A percentile compares a stretch with the other conserved stretches of the same genome.
Evolutionary conservation across 2,797 vertebrate genomes (phyloP).

Genomic region (Triplophysa bombifrons): DNA sequence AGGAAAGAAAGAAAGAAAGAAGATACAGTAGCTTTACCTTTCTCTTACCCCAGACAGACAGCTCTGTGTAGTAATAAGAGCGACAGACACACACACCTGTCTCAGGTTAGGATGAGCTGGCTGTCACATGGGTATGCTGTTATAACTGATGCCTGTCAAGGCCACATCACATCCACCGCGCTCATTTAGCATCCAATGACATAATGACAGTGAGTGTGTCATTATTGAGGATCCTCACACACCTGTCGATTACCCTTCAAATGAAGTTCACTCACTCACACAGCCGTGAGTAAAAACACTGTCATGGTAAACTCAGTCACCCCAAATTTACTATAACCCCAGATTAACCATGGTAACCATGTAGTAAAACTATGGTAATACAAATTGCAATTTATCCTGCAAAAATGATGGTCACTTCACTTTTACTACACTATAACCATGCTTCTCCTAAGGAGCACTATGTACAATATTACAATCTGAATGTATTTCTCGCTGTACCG

Average conservation of each 20-base stretch:
- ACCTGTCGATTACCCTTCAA: not conserved
- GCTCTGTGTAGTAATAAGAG: not conserved
- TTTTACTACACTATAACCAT: not conserved
- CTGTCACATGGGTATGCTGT: constrained; percentile 29
- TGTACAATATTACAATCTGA: not conserved
- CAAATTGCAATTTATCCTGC: too few relatives aligned
- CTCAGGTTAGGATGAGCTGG: constrained; percentile 26
- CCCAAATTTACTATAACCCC: not conserved
- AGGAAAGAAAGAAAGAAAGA: too few relatives aligned
- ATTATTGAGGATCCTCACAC: constrained; percentile 31
- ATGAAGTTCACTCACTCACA: constrained; percentile 6
- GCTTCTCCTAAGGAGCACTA: too few relatives aligned
- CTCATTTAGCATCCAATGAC: constrained; percentile 57
- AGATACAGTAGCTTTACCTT: not conserved
- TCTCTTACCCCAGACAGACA: not conserved
- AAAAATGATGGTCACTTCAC: too few relatives aligned
- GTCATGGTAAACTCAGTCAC: too few relatives aligned
- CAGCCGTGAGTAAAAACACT: too few relatives aligned
- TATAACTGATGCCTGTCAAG: constrained; percentile 73
- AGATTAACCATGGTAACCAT: too few relatives aligned
- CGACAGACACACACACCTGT: constrained; percentile 7
- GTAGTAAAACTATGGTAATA: too few relatives aligned
- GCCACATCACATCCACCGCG: constrained; percentile 48
- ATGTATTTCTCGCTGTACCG: not conserved
- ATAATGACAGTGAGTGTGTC: constrained; percentile 25